Evolutionary conservation across 2,888 invertebrate genomes (phyloP), one percentile per base, ranked within the genome.

Genomic region (Thera britannica): DNA sequence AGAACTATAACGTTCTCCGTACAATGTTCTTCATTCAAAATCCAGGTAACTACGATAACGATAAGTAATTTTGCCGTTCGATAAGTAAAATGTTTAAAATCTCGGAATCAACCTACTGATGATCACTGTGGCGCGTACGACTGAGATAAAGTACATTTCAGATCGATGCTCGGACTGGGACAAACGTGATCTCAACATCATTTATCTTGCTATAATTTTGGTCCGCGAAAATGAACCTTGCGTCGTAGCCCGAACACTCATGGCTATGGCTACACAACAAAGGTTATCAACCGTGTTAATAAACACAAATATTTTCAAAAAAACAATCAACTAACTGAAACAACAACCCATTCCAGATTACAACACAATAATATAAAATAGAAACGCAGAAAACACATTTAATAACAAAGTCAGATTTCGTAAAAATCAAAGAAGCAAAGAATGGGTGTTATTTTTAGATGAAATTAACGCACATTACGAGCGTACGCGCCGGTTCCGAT

Each of bases 401-500:
- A 63, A 70, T 65, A 83, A 84, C 84, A 81, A 85, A 81, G 84
- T 82, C 85, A 87, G 84, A 88, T 91, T 92, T 91, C 88, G 89
- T 90, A 91, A 90, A 66, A 89, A 87, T 86, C 86, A 86, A 88
- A 88, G 90, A 90, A 90, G 90, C 90, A 90, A 90, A 90, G 90
- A 90, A 90, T 90, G 80, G 84, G 83, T 90, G 89, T 88, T 92
- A 92, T 92, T 92, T 92, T 91, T 89, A 92, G 91, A 90, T 89
- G 87, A 90, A 92, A 92, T 92, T 92, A 92, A 91, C 92, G 92
- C 89, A 89, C 87, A 90, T 92, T 92, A 91, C 84, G 88, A 88
- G 78, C 86, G 86, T 86, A 84, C 86, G 86, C 85, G 86, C 86
- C 81, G 87, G 84, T 66, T 63, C 85, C 84, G 82, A 83, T 83